A percentile compares a stretch with the other conserved stretches of the same genome.
Evolutionary conservation across 2,888 invertebrate genomes (phyloP).

Genomic region (Physocephala rufipes): DNA sequence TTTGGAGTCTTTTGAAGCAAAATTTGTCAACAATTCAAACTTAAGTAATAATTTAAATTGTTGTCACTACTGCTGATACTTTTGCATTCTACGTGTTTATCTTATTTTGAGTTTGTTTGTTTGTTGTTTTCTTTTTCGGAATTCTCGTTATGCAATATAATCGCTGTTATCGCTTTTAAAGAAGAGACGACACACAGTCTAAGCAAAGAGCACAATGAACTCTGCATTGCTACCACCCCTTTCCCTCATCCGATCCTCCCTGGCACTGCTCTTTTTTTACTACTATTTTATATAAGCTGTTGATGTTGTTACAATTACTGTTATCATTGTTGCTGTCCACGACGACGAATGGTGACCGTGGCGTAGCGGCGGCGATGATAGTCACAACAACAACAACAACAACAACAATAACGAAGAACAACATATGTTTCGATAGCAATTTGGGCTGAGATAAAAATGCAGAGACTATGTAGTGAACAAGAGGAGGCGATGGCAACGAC

Average conservation of each 20-base stretch:
- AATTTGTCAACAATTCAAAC: slow-evolving; percentile 36
- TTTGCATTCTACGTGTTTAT: slow-evolving; percentile 34
- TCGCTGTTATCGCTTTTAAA: slow-evolving; percentile 7
- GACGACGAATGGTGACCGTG: neutral
- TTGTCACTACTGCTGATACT: too few relatives aligned
- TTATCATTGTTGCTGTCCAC: neutral
- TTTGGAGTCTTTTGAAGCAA: too few relatives aligned
- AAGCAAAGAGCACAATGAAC: slow-evolving; percentile 18
- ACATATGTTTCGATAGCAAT: neutral
- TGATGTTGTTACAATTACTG: slow-evolving; percentile 2
- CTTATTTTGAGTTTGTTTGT: slow-evolving; percentile 15
- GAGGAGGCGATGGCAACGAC: too few relatives aligned
- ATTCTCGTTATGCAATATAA: slow-evolving; percentile 10
- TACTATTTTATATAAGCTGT: neutral
- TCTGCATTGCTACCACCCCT: neutral
- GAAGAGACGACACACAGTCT: neutral
- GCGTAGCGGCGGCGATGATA: neutral
- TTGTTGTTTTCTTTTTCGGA: slow-evolving; percentile 18
- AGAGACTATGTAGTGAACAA: too few relatives aligned
- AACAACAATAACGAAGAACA: neutral
- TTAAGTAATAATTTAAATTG: slow-evolving; percentile 36
- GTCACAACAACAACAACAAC: neutral
- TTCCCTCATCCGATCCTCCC: neutral
- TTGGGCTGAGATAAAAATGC: neutral
- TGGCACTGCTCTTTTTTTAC: neutral